These are phyloP conservation scores for Entomobrya proxima DNA, from an alignment of 2,888 invertebrate species.

Conservation along the genomic window DNA sequence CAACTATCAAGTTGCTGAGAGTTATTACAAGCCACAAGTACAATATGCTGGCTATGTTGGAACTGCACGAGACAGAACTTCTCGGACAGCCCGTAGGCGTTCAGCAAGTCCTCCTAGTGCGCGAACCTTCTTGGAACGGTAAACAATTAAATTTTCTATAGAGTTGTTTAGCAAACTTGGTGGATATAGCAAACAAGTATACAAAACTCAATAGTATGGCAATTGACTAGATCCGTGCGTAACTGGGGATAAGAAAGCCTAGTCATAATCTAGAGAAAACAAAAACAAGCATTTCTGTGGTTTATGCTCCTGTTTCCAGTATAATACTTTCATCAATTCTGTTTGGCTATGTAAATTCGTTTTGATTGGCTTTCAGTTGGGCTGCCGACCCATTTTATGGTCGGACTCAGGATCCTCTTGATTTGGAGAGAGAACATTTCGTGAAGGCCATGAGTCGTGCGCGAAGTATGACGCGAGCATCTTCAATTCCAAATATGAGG, in stretches of 20 bases:
- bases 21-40: slow-evolving; percentile 75
- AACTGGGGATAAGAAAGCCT: no score
- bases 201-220: no score
- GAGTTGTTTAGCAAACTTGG: no score
- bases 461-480: slow-evolving; percentile 43
- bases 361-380: slow-evolving; percentile 61
- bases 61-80: slow-evolving; percentile 12
- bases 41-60: slow-evolving; percentile 71
- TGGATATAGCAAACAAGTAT: no score
- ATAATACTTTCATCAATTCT: background rate
- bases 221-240: no score
- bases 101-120: slow-evolving; percentile 73
- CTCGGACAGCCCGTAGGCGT: slow-evolving; percentile 57
- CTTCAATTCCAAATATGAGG: slow-evolving; percentile 51
- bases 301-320: background rate
- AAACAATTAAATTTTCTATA: slow-evolving; percentile 35
- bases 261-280: no score
- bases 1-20: slow-evolving; percentile 75
- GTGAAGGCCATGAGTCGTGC: slow-evolving; percentile 3
- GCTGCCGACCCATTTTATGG: slow-evolving; percentile 75
- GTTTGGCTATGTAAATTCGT: slow-evolving; percentile 6
- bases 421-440: slow-evolving; percentile 31
- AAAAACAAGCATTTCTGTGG: no score
- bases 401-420: slow-evolving; percentile 46
- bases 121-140: slow-evolving; percentile 73